Conservation (phyloP, 2,888 invertebrate genomes). For the Hyppa rectilinea region DNA sequence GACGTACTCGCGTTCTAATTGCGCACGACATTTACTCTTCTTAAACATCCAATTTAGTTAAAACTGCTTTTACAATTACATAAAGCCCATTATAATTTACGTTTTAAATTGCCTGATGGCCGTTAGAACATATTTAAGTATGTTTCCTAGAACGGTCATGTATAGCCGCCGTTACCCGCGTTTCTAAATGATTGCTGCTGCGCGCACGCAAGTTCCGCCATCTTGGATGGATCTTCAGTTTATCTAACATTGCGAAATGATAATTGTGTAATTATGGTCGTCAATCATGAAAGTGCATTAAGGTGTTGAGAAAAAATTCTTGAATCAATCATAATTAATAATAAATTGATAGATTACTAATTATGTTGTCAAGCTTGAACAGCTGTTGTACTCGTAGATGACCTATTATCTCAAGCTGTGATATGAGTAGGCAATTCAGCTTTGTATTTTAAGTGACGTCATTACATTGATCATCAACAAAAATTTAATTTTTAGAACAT, state of each 20-base stretch:
- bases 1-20: conserved; percentile 27
- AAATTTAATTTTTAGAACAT: no score
- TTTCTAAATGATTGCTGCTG: conserved; percentile 58
- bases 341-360: background rate
- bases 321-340: conserved; percentile 9
- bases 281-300: conserved; percentile 16
- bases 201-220: conserved; percentile 40
- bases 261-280: conserved; percentile 40
- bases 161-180: conserved; percentile 38
- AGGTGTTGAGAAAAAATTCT: conserved; percentile 15
- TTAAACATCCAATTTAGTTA: conserved; percentile 28
- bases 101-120: conserved; percentile 58
- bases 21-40: conserved; percentile 19
- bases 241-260: conserved; percentile 29
- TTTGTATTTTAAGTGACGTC: background rate
- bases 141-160: conserved; percentile 56
- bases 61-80: conserved; percentile 49
- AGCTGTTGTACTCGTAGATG: background rate
- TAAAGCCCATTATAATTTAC: conserved; percentile 53
- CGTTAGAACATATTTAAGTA: conserved; percentile 52
- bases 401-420: background rate
- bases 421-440: background rate
- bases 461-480: background rate
- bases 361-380: background rate
- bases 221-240: conserved; percentile 36